Evolutionary conservation across 2,888 invertebrate genomes (phyloP), one percentile per base, ranked within the genome.

Genomic region (Abscondita cerata): DNA sequence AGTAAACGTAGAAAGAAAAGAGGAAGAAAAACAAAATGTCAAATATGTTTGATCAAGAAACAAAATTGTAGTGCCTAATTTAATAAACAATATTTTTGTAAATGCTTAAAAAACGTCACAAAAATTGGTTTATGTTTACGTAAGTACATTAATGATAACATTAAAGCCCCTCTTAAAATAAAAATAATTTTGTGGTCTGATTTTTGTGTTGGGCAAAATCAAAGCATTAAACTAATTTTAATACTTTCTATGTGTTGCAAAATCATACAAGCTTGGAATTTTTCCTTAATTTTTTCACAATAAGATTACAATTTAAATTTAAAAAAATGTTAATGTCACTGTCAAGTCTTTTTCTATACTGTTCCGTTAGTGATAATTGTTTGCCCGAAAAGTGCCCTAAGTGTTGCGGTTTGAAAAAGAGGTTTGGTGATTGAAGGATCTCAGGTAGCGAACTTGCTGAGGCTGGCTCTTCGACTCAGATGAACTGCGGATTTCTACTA

Each of bases 201-300:
- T 57, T 70, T 67, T 15, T 70, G 70, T 57, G 68, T 68, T 8
- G 70, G 69, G 6, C 68, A 71, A 62, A 72, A 70, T 58, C 36
- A 67, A 9, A 71, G 60, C 54, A 69, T 70, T 5, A 70, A 71
- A 53, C 31, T 69, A n/a, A 53, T 65, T 25, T 56, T 66, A 20
- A 65, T 70, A 60, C 51, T 69, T n/a, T 56, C 8, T 52, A 59
- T 59, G 31, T 68, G 9, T 46, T 70, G 36, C 57, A 62, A 38
- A 64, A 65, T 60, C 63, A 66, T 59, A 9, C 48, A 15, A 25
- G 47, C 12, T 51, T 68, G 5, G 36, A 66, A 57, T 46, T 70
- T 19, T 48, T 40, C 12, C 25, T 69, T 15, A 57, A 53, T 54
- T 70, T 69, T 65, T 50, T 70, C n/a, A n/a, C n/a, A n/a, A n/a